Evolutionary conservation across 2,888 invertebrate species (phyloP), one percentile per base, ranked within the genome.

Genomic region (Thymelicus lineola): DNA sequence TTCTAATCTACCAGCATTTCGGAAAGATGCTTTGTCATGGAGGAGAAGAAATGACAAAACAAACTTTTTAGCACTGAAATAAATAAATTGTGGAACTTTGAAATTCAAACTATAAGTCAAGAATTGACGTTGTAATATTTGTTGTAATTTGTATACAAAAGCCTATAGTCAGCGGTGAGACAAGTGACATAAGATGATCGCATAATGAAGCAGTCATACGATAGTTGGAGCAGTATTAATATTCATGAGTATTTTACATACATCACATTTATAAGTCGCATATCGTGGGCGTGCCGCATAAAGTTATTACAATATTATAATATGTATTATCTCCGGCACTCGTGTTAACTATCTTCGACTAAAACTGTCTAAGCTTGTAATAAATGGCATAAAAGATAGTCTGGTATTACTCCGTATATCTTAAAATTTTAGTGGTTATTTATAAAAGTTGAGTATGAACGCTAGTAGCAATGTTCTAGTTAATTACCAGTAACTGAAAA

Each of bases 221-320:
- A 66, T 66, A 66, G 42, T 66, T 14, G 20, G 66, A 57, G 15
- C 66, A 7, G 53, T 67, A 67, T 67, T 61, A 67, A 67, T 67
- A 67, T 67, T 50, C 61, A 67, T 67, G 61, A 67, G 53, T 53
- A 67, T 67, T 67, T 67, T 67, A 67, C 60, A 61, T 67, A 67
- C 53, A 61, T 67, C 42, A 67, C 15, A 67, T 61, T 67, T 60
- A 61, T 61, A 67, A 67, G 67, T 55, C 67, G 28, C 28, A 15
- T 67, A 53, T 67, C 67, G 35, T 61, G 60, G n/a, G n/a, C n/a
- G n/a, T n/a, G n/a, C n/a, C 12, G 42, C n/a, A 6, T 66, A 60
- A 66, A 60, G 36, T 38, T 66, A 53, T 28, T 50, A 53, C 46
- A 50, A 38, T 45, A 66, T 57, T 55, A 42, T 28, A 28, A 3